phyloP scores from a whole-genome alignment of 2,888 invertebrate genomes.

The Bombylius discolor region DNA sequence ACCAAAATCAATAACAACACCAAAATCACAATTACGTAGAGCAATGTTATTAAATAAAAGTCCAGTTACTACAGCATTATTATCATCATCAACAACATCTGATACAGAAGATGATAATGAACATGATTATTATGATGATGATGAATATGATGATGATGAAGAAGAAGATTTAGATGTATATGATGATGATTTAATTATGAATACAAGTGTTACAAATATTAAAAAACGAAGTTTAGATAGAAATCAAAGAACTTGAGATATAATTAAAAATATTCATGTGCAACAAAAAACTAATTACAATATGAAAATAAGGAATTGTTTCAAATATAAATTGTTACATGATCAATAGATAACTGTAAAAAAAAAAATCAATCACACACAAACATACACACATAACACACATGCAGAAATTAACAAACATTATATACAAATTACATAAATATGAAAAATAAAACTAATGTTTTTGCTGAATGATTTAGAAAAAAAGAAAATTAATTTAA shows the following conservation, averaged over 20 bases:
- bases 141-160: neutral
- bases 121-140: constrained; percentile 17
- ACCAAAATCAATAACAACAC: constrained; percentile 40
- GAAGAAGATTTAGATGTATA: constrained; percentile 18
- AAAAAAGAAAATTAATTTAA: no score
- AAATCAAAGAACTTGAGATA: neutral
- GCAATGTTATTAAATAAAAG: constrained; percentile 37
- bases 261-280: neutral
- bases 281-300: neutral
- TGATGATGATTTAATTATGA: constrained; percentile 34
- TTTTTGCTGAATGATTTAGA: no score
- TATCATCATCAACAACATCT: constrained; percentile 47
- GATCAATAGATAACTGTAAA: constrained; percentile 9
- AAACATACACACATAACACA: neutral
- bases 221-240: neutral
- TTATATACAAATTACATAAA: no score
- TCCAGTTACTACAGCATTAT: constrained; percentile 40
- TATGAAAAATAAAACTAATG: no score
- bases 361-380: neutral
- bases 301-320: constrained; percentile 17
- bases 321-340: constrained; percentile 18
- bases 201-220: constrained; percentile 19
- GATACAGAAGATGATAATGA: constrained; percentile 26
- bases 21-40: constrained; percentile 45
- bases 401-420: no score